Percentiles rank a stretch among this genome's conserved stretches.
phyloP scores from a whole-genome alignment of 2,888 invertebrate species.

The Ephialtes manifestator region DNA sequence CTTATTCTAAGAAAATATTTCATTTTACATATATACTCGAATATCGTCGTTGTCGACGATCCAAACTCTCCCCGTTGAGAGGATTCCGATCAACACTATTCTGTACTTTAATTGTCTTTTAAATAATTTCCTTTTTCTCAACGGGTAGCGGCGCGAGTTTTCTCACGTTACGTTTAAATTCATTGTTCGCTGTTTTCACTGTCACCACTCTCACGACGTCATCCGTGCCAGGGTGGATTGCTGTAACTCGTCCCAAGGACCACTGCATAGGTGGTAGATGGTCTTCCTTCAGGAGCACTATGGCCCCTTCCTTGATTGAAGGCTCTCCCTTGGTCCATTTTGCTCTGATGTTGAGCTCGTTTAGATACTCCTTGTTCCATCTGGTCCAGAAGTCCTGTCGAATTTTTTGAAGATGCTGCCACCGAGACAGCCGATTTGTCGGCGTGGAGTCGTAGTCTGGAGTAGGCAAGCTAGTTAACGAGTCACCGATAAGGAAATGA shows the following conservation, averaged over 20 bases:
- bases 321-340: conserved; percentile 59
- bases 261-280: conserved; percentile 40
- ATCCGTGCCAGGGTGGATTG: too few species aligned
- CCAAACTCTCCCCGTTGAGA: conserved; percentile 27
- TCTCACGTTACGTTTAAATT: not conserved
- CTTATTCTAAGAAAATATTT: too few species aligned
- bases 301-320: conserved; percentile 48
- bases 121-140: not conserved
- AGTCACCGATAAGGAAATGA: conserved; percentile 26
- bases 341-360: conserved; percentile 45
- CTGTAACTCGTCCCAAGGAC: conserved; percentile 4
- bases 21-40: too few species aligned
- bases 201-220: not conserved
- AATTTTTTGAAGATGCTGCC: conserved; percentile 63
- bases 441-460: conserved; percentile 22
- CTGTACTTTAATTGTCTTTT: not conserved
- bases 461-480: conserved; percentile 52
- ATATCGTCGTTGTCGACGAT: not conserved
- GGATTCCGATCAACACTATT: conserved; percentile 16
- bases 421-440: conserved; percentile 52
- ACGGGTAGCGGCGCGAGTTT: not conserved
- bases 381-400: conserved; percentile 64
- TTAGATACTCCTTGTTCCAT: conserved; percentile 66
- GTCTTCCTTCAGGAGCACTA: conserved; percentile 63
- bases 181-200: not conserved